Evolutionary conservation across 2,797 vertebrate species (phyloP).

Genomic region (Neosilurus mollespiculum): DNA sequence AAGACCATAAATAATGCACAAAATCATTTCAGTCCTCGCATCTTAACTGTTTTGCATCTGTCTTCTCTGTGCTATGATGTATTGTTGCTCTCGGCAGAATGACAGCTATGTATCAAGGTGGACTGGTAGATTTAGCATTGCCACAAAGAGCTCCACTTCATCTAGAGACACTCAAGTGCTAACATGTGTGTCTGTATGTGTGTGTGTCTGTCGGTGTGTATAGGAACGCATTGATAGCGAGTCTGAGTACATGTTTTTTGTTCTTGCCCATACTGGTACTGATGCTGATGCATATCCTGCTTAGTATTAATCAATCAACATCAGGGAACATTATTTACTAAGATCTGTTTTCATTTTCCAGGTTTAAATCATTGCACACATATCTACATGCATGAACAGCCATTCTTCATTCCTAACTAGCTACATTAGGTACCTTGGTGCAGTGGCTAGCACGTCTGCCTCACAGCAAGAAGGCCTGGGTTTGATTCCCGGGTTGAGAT

Average conservation of each 20-base stretch:
- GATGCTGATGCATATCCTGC: neutral
- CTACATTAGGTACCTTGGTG: too few relatives aligned
- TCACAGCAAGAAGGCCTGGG: too few relatives aligned
- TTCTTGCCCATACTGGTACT: neutral
- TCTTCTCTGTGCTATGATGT: conserved; percentile 57
- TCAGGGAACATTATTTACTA: neutral
- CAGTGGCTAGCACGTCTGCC: too few relatives aligned
- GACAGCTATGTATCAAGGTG: conserved; percentile 65
- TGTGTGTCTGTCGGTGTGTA: neutral
- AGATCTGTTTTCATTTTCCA: neutral
- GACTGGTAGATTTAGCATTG: conserved; percentile 60
- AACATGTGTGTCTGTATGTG: neutral
- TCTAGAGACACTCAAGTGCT: conserved; percentile 31
- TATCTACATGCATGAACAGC: too few relatives aligned
- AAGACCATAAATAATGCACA: conserved; percentile 78
- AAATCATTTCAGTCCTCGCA: conserved; percentile 76
- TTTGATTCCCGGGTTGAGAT: too few relatives aligned
- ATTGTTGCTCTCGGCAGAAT: conserved; percentile 58
- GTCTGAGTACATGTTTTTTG: neutral
- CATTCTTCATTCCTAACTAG: too few relatives aligned
- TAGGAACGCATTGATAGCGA: too few relatives aligned
- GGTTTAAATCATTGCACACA: neutral
- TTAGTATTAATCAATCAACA: neutral
- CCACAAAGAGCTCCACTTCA: conserved; percentile 65
- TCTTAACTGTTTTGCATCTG: conserved; percentile 68